These are phyloP conservation scores for Amphilophus citrinellus DNA, from an alignment of 2,113 vertebrate species.

Conservation along the genomic window DNA sequence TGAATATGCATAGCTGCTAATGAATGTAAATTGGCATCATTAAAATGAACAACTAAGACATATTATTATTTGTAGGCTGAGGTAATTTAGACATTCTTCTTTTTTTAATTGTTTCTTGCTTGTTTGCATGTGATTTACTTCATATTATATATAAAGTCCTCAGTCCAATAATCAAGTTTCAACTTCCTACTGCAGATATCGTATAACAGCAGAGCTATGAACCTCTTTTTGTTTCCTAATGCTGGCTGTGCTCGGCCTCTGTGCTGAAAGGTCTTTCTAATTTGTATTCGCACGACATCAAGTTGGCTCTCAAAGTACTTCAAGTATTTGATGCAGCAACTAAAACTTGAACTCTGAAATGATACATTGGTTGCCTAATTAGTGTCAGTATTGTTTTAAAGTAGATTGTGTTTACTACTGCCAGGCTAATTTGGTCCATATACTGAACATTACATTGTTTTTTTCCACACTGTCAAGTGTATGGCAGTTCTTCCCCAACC, in stretches of 20 bases:
- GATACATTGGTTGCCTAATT: slow-evolving; percentile 82
- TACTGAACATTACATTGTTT: slow-evolving; percentile 79
- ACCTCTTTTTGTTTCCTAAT: neutral
- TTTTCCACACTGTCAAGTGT: slow-evolving; percentile 80
- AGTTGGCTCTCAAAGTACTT: slow-evolving; percentile 60
- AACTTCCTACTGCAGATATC: neutral
- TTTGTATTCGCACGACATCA: slow-evolving; percentile 67
- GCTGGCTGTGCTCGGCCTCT: slow-evolving; percentile 26
- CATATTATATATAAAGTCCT: neutral
- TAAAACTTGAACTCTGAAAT: slow-evolving; percentile 73
- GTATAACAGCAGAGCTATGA: slow-evolving; percentile 22
- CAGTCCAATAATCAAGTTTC: neutral
- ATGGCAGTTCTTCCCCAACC: slow-evolving; percentile 76
- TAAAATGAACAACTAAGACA: neutral
- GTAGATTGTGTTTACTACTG: slow-evolving; percentile 81
- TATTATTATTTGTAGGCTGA: neutral
- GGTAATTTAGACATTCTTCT: no score
- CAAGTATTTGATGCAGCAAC: slow-evolving; percentile 60
- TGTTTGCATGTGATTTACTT: neutral
- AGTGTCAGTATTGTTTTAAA: slow-evolving; percentile 84
- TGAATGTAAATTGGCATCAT: neutral
- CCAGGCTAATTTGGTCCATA: slow-evolving; percentile 80
- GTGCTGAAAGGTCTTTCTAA: slow-evolving; percentile 36
- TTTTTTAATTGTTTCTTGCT: neutral
- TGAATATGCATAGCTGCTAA: neutral